A percentile compares a stretch with the other conserved stretches of the same genome.
Conservation (phyloP, 1,140 invertebrate genomes). For the Bombyx mori region ASM3026992v2 NC_085107.1:6167501-6168000, state of each 20-base stretch:
- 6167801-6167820: constrained; percentile 40
- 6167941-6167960: constrained; percentile 73
- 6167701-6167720: not conserved
- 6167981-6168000: constrained; percentile 66
- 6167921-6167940: constrained; percentile 77
- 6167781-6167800: constrained; percentile 57
- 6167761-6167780: constrained; percentile 39
- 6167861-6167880: constrained; percentile 75
- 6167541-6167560: constrained; percentile 44
- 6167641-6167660: not conserved
- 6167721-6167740: not conserved
- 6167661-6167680: not conserved
- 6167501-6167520: constrained; percentile 43
- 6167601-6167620: no score
- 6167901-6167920: constrained; percentile 73
- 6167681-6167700: not conserved
- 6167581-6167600: no score
- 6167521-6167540: constrained; percentile 64
- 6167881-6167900: constrained; percentile 67
- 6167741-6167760: not conserved
- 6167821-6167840: constrained; percentile 53
- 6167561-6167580: no score
- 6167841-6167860: constrained; percentile 73
- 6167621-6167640: no score
- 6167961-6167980: constrained; percentile 72